Base-by-base conservation (phyloP, 2,888 invertebrate species). In the Eupithecia exiguata region DNA sequence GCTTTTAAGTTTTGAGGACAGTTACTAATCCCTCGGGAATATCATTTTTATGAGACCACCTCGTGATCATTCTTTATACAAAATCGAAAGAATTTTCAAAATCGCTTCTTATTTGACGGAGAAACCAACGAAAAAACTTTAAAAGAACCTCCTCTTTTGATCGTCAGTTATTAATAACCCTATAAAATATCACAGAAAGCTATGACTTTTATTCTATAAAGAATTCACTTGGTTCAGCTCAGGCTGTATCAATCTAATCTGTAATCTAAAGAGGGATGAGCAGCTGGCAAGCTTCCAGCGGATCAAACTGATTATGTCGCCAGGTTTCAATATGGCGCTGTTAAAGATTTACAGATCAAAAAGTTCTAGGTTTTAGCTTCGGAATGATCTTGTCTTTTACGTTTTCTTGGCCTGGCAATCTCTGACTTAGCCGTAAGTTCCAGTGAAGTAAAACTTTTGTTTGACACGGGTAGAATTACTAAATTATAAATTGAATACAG, bases 271-370 rank as follows among this genome's bases (percentile, higher is more conserved):
- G 58, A 58, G 58, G 58, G 58, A 58, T 58, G 58, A 58, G 25
- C 58, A 58, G 58, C 25, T 58, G 58, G 58, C 58, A 25, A 12
- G 25, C 58, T 58, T 58, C 58, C 58, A 58, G 25, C 1, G 62
- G 62, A 62, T 62, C 35, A 62, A 5, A 35, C 62, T 62, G 62
- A 62, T 62, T 62, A 62, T 62, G 62, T 62, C 62, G 62, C 62
- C 58, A 58, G 58, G 18, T 35, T 62, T 35, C 62, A 62, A 62
- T 62, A 62, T 35, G 49, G 49, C n/a, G 62, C 18, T 35, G 62
- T 16, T 18, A 62, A 62, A 62, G 62, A 62, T 62, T 62, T 62
- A 35, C 35, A 62, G 35, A 62, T 58, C 25, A 58, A 21, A 53
- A 58, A 58, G 58, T 53, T 53, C 53, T 25, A 12, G 58, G 58